Conservation (phyloP, 53 echinoderm and acorn worm species). For the Paracentrotus lividus region DNA sequence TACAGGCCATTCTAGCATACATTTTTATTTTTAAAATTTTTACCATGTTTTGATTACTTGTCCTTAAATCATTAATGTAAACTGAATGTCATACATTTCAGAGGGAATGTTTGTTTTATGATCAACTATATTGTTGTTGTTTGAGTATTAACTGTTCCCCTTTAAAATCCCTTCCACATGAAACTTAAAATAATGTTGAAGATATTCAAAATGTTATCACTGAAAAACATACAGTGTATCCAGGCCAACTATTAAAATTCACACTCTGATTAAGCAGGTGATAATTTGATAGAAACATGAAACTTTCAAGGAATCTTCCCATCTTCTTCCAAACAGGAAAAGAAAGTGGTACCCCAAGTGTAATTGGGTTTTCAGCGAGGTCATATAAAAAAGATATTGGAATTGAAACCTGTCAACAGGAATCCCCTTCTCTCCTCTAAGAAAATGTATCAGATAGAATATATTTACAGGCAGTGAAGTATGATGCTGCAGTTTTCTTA, state of each 20-base stretch:
- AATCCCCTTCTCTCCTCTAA: background rate
- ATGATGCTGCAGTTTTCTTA: constrained; percentile 1
- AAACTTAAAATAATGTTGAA: no score
- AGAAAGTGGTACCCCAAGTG: background rate
- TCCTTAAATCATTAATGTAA: no score
- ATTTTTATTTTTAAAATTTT: no score
- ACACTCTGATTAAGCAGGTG: background rate
- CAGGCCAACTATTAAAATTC: background rate
- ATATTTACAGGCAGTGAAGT: background rate
- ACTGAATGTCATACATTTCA: no score
- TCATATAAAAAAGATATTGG: constrained; percentile 32
- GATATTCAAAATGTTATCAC: constrained; percentile 9
- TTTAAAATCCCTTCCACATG: no score
- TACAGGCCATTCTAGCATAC: no score
- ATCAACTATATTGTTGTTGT: no score
- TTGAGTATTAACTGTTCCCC: no score
- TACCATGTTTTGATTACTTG: no score
- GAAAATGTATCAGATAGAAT: background rate
- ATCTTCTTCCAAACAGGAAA: background rate
- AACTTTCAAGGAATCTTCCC: background rate
- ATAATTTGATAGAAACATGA: constrained; percentile 6
- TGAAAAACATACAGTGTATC: constrained; percentile 44
- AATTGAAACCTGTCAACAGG: background rate
- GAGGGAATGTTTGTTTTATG: no score
- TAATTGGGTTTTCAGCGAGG: constrained; percentile 25